Evolutionary conservation across 2,888 invertebrate species (phyloP), one percentile per base, ranked within the genome.

Genomic region (Polylopha cassiicola): DNA sequence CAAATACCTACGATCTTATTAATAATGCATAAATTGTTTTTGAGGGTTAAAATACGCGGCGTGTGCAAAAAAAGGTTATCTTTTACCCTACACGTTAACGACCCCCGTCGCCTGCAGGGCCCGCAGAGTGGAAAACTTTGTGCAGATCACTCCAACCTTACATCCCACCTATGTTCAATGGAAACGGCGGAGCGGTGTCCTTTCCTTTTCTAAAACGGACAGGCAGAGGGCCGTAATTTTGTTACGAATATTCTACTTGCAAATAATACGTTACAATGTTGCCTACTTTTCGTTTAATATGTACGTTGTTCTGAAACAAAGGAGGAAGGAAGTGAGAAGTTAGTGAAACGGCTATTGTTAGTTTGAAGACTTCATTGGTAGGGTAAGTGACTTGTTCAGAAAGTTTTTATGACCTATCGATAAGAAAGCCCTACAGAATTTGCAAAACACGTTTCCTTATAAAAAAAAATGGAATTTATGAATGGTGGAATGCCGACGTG

Each of bases 91-190:
- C 31, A 31, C 27, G 30, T 36, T 26, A 36, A 16, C 30, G 38
- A 33, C 17, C 29, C 16, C 37, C 13, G 23, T 18, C 5, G 5
- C 5, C 4, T 5, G 29, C 31, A n/a, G 36, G 18, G 17, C 16
- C 30, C 24, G 24, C 22, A 22, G 33, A 43, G 43, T 41, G 43
- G 48, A 46, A 48, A 46, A 45, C 43, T 48, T 46, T 39, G 39
- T 45, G 24, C 23, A 30, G 41, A 41, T 41, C 41, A 36, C 41
- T 36, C 41, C 29, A 26, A 15, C 41, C 41, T 26, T 41, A 41
- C 20, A 41, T 41, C 41, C 41, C 30, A 28, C 34, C 28, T 8
- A 41, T 36, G 30, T 41, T 36, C 41, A 41, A 41, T 41, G 20
- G 34, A 20, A 39, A 41, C 24, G 26, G 41, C 34, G 20, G 11